These are phyloP conservation scores for Agrochola litura DNA, from an alignment of 2,888 invertebrate genomes.

Conservation along the genomic window DNA sequence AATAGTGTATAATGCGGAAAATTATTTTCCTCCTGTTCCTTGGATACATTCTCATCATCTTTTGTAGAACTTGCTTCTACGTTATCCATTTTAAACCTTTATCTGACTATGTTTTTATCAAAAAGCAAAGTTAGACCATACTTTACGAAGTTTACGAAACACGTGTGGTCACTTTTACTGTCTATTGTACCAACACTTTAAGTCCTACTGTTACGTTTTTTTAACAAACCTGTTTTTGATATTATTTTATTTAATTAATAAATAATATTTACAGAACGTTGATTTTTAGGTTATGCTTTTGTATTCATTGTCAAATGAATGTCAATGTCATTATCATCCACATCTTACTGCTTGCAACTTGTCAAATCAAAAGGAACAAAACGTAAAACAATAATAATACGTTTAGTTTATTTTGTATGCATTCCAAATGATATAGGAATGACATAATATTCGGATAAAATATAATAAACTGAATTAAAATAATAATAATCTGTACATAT, in stretches of 20 bases:
- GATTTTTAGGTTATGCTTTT: slow-evolving; percentile 52
- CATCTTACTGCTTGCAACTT: neutral
- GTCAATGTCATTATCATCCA: slow-evolving; percentile 30
- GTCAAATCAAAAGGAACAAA: slow-evolving; percentile 15
- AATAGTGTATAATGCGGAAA: slow-evolving; percentile 83
- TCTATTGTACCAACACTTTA: neutral
- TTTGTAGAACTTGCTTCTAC: slow-evolving; percentile 49
- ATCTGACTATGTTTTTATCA: neutral
- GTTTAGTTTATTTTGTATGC: slow-evolving; percentile 28
- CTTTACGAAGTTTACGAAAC: slow-evolving; percentile 4
- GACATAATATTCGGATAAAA: no score
- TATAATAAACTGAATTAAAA: no score
- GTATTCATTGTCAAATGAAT: slow-evolving; percentile 40
- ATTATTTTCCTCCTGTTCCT: slow-evolving; percentile 62
- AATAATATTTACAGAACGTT: neutral
- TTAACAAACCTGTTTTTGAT: neutral
- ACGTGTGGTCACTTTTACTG: slow-evolving; percentile 14
- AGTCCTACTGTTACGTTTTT: neutral
- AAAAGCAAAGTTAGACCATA: slow-evolving; percentile 2
- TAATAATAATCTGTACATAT: no score
- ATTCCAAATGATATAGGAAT: no score
- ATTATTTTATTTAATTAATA: neutral
- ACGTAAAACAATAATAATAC: neutral
- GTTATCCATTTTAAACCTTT: slow-evolving; percentile 61
- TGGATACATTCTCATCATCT: slow-evolving; percentile 42